phyloP scores from a whole-genome alignment of 2,797 vertebrate genomes.

The Sebastes itinus region DNA sequence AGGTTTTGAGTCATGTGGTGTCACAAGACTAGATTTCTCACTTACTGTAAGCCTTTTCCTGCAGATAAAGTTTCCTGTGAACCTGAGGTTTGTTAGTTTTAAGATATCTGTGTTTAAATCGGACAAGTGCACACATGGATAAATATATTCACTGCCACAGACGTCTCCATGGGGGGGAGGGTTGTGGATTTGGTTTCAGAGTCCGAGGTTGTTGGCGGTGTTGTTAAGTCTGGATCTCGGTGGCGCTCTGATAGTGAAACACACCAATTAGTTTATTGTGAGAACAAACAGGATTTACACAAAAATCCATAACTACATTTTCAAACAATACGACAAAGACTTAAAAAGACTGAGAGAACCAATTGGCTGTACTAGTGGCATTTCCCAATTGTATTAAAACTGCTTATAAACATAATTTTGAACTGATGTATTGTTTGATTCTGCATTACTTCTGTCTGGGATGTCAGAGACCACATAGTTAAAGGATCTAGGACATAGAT shows the following conservation, averaged over 20 bases:
- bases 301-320: not conserved
- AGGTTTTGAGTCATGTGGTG: conserved; percentile 20
- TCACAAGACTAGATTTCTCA: conserved; percentile 11
- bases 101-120: conserved; percentile 26
- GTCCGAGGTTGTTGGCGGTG: not conserved
- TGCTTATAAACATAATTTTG: not conserved
- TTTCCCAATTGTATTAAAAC: not conserved
- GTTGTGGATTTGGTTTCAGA: conserved; percentile 38
- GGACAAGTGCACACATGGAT: not conserved
- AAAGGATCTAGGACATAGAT: not conserved
- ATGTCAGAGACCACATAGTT: not conserved
- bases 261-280: not conserved
- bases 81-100: conserved; percentile 18
- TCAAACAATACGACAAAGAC: not conserved
- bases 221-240: not conserved
- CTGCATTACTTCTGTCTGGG: not conserved
- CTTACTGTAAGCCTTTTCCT: not conserved
- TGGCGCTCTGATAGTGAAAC: not conserved
- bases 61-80: not conserved
- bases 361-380: not conserved
- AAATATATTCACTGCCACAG: conserved; percentile 13
- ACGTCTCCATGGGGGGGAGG: not conserved
- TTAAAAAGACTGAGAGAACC: not conserved
- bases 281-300: conserved; percentile 10
- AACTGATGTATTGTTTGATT: not conserved